Conservation (phyloP, 2,888 invertebrate genomes). For the Julus scanicus region DNA sequence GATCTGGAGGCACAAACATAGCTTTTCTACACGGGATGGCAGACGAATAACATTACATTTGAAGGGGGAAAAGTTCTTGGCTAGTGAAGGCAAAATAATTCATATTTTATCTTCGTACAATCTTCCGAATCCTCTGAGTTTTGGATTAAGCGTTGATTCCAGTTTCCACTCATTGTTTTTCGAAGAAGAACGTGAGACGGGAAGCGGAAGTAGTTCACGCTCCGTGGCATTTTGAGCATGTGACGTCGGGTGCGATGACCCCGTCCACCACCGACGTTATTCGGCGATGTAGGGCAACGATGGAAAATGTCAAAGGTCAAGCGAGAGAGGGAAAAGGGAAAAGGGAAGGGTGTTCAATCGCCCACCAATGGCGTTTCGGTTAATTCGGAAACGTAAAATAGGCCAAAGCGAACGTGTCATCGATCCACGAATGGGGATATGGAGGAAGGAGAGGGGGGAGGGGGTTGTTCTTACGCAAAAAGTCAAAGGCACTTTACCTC, state of each 20-base stretch:
- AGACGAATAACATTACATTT: too few relatives aligned
- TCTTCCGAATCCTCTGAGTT: too few relatives aligned
- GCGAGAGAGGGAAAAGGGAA: neutral
- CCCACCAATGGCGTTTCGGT: neutral
- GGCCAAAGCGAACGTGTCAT: conserved; percentile 10
- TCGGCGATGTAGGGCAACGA: neutral
- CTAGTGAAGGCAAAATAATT: too few relatives aligned
- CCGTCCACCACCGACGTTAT: neutral
- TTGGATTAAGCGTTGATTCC: too few relatives aligned
- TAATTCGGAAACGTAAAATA: neutral
- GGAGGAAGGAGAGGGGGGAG: too few relatives aligned
- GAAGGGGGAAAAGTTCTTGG: too few relatives aligned
- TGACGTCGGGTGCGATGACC: conserved; percentile 24
- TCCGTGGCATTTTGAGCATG: neutral
- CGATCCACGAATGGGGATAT: neutral
- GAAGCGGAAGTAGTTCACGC: conserved; percentile 31
- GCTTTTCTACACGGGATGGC: too few relatives aligned
- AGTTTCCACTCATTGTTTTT: too few relatives aligned
- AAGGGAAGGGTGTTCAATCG: too few relatives aligned
- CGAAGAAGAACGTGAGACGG: neutral
- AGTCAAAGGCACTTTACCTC: conserved; percentile 34
- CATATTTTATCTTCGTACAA: too few relatives aligned
- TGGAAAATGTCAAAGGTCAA: neutral
- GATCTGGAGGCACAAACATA: too few relatives aligned
- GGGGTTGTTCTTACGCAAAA: neutral